These are phyloP conservation scores for Phania funesta DNA, from an alignment of 2,888 invertebrate genomes.

Conservation along the genomic window DNA sequence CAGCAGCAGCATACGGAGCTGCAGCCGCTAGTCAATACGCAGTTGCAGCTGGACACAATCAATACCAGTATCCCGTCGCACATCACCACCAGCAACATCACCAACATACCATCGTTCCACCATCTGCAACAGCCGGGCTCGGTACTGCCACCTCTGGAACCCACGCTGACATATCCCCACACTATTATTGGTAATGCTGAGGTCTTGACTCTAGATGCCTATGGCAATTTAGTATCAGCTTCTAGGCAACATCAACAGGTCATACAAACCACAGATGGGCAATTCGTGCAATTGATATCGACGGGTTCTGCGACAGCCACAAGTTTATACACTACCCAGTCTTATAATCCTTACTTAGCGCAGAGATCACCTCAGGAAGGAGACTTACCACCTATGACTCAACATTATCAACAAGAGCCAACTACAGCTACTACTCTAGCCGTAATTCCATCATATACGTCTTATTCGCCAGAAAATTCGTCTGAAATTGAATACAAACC, in stretches of 20 bases:
- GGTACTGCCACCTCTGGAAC: slow-evolving; percentile 82
- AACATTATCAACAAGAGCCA: slow-evolving; percentile 52
- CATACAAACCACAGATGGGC: slow-evolving; percentile 74
- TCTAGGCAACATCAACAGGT: slow-evolving; percentile 67
- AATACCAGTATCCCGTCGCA: slow-evolving; percentile 75
- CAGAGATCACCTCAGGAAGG: slow-evolving; percentile 77
- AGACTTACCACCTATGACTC: slow-evolving; percentile 75
- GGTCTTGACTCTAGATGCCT: slow-evolving; percentile 69
- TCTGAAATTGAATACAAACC: slow-evolving; percentile 25
- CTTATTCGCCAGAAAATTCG: slow-evolving; percentile 73
- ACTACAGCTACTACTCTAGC: background rate
- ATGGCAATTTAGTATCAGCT: slow-evolving; percentile 75
- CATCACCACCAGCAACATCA: slow-evolving; percentile 73
- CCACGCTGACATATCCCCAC: slow-evolving; percentile 84
- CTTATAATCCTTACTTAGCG: slow-evolving; percentile 72
- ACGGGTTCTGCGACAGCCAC: slow-evolving; percentile 81
- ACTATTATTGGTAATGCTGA: slow-evolving; percentile 88
- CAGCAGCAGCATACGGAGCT: slow-evolving; percentile 70
- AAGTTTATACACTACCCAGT: slow-evolving; percentile 15
- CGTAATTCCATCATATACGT: slow-evolving; percentile 51
- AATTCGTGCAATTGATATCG: slow-evolving; percentile 78
- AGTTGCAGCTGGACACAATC: slow-evolving; percentile 73
- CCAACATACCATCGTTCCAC: slow-evolving; percentile 80
- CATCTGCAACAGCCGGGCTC: slow-evolving; percentile 83
- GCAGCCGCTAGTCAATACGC: slow-evolving; percentile 70